Base-by-base conservation (phyloP, 2,113 vertebrate genomes). In the Colossoma macropomum region DNA sequence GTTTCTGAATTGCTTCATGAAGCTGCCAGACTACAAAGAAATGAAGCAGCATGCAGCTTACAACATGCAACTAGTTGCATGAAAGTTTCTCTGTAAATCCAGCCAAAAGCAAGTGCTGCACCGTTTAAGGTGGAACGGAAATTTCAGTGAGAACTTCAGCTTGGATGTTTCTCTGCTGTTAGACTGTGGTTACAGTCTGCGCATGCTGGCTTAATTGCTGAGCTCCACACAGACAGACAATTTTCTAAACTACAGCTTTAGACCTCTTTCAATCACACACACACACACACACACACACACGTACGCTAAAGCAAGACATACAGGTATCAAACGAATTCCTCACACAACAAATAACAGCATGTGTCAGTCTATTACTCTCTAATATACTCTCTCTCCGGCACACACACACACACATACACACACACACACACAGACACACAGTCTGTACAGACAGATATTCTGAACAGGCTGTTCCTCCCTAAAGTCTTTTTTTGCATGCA, bases 201-300 rank as follows among this genome's bases (percentile, higher is more conserved):
- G 76, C 19, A 50, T 79, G 81, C 32, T 68, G 65, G 65, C 73
- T 84, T 84, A 84, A 86, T 80, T 77, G 60, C 74, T 79, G 85
- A 45, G 25, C 15, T 83, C 60, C 80, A 85, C 79, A 82, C 79
- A 82, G 68, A 73, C 75, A 86, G 71, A 76, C 81, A 72, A 73
- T 82, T 86, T 80, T 83, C 45, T 56, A 72, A 86, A 86, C 59
- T 80, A 86, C 66, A 80, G 71, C 81, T 83, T 86, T 66, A 70
- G 30, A 54, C 62, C 48, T 52, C 50, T 69, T 48, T 69, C 68
- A 77, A 78, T 66, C 60, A 48, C 71, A 69, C 80, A 54, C 80
- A 48, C 75, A 72, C 41, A 77, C 75, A 78, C 56, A 78, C 82
- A 60, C 73, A 62, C 59, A 77, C 52, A 83, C 48, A 59, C 59